Base-by-base conservation (phyloP, 2,888 invertebrate species). In the Cyaniris semiargus region DNA sequence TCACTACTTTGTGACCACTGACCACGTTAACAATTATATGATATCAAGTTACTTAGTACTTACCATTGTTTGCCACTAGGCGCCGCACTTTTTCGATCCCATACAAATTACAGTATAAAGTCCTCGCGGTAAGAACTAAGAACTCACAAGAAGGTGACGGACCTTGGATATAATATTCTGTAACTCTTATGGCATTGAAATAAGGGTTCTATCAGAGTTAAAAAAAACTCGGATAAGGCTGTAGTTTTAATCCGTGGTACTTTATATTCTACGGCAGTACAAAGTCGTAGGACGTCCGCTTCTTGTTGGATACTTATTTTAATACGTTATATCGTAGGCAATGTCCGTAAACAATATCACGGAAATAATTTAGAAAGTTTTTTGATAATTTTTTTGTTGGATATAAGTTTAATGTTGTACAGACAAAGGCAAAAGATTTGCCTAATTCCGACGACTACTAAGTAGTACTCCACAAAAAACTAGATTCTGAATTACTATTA, bases 301-400 rank as follows among this genome's bases (percentile, higher is more conserved):
- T 66, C 66, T 15, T 66, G 60, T 66, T 13, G 66, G 27, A 66
- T 27, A 66, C 31, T 66, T 66, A 66, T 66, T 66, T 66, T 66
- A 66, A 66, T 23, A 66, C 23, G 60, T 23, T 66, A 31, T 27
- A 66, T 66, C 15, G 66, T 66, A 18, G 15, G 2, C 6, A 31
- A 31, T 66, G 4, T 66, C 27, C 66, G 27, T 66, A 1, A 66
- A 66, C 13, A 66, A 27, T 15, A 15, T 66, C 5, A 27, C 13
- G 18, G 18, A 0, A 58, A 58, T 3, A n/a, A 58, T 2, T 44
- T 44, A 0, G 44, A 44, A 44, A 44, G 44, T 44, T 44, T 38
- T 56, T 56, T 53, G 53, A 18, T 18, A 3, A 48, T 15, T 13
- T 48, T 13, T 48, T 48, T 0, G 48, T 13, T 48, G 48, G 48